Evolutionary conservation across 2,888 invertebrate species (phyloP), one percentile per base, ranked within the genome.

Genomic region (Tyria jacobaeae): DNA sequence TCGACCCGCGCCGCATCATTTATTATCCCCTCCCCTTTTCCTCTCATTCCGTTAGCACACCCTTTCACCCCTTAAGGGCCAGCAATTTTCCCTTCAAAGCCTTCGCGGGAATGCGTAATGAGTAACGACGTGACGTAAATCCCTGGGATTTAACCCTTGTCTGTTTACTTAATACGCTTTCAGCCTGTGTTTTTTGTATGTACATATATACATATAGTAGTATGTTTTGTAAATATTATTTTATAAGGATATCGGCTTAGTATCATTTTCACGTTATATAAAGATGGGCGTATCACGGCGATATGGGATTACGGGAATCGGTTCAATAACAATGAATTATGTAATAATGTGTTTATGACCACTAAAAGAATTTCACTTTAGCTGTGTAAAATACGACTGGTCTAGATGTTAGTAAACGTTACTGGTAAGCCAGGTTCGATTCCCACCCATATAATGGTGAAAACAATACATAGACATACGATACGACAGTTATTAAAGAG

Each of bases 51-150:
- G 14, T 25, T 41, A 27, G 35, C 24, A 62, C 64, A 70, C 58
- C 58, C 58, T 37, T 55, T 41, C 60, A 70, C 82, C 89, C 89
- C 89, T 86, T 84, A 88, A 91, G 91, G 91, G 90, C 85, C 88
- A 83, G 89, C 90, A 91, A 92, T 91, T 90, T 89, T 83, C 81
- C 90, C 90, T 89, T 88, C 89, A 88, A 90, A 91, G 89, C 91
- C 91, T 91, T 90, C 85, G 85, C 89, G 87, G 87, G 90, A 89
- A 91, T 91, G 84, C 88, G 85, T 92, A 91, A 91, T 92, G 91
- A 91, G 84, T 87, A 89, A 88, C 89, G 91, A 87, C 84, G 84
- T 84, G 88, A 83, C 85, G 89, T 89, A 89, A 90, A 91, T 90
- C 89, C 87, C 74, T 75, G 86, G 88, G 90, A 87, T 90, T 89